phyloP scores from a whole-genome alignment of 2,797 vertebrate species.

The Rhynchotus rufescens region DNA sequence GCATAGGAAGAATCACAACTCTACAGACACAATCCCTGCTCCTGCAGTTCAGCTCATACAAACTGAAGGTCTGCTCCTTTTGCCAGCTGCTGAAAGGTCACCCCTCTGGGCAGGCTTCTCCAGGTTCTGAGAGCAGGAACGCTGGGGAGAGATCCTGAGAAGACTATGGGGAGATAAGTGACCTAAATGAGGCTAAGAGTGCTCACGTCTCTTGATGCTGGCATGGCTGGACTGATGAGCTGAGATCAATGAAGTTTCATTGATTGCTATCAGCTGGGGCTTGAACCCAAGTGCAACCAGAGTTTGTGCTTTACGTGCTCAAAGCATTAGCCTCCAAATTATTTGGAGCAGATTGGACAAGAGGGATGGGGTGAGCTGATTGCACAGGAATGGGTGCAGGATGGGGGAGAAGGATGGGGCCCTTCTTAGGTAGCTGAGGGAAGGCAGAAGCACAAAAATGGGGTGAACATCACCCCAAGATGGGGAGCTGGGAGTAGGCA shows the following conservation, averaged over 20 bases:
- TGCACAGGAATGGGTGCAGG: too few species aligned
- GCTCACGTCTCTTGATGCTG: not conserved
- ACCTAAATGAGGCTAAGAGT: not conserved
- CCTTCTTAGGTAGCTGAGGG: not conserved
- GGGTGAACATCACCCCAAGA: not conserved
- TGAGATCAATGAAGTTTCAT: not conserved
- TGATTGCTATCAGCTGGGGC: not conserved
- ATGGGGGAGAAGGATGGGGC: not conserved
- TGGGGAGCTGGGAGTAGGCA: not conserved
- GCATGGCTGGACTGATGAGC: not conserved
- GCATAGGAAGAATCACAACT: not conserved
- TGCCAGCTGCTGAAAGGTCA: not conserved
- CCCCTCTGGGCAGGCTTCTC: not conserved
- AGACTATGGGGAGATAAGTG: not conserved
- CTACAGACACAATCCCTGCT: not conserved
- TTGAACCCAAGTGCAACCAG: not conserved
- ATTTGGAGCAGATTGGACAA: accelerated
- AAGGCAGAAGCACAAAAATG: not conserved
- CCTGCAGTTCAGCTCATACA: not conserved
- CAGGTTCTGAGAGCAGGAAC: not conserved
- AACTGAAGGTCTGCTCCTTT: not conserved
- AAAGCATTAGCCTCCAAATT: not conserved
- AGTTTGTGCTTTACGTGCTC: not conserved
- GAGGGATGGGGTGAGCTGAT: not conserved
- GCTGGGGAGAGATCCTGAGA: not conserved